Evolutionary conservation across 2,113 vertebrate species (phyloP).

Genomic region (Brienomyrus longianalis): DNA sequence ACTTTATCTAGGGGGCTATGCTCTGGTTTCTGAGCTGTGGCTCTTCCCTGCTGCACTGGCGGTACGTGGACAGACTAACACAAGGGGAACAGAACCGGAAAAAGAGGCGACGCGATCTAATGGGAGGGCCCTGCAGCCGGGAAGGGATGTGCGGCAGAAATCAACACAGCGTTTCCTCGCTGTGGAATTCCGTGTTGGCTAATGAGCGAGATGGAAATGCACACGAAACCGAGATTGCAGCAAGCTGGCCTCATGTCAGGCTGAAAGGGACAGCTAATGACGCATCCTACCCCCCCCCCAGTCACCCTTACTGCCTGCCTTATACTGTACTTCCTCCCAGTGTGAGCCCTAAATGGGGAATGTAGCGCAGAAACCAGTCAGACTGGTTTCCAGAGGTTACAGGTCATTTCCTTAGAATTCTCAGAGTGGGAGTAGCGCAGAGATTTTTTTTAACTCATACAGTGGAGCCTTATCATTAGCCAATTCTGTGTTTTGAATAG

Average conservation of each 20-base stretch:
- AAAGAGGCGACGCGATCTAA: neutral
- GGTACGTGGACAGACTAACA: neutral
- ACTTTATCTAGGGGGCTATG: neutral
- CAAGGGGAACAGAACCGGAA: slow-evolving; percentile 9
- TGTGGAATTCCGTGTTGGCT: slow-evolving; percentile 54
- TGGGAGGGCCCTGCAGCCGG: neutral
- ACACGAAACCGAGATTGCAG: slow-evolving; percentile 28
- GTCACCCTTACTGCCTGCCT: neutral
- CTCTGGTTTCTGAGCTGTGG: neutral
- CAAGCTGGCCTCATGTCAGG: neutral
- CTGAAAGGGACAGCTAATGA: neutral
- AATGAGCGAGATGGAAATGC: slow-evolving; percentile 40
- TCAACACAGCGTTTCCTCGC: slow-evolving; percentile 30
- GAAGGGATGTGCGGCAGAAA: neutral
- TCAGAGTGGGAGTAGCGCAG: neutral
- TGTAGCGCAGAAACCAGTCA: neutral
- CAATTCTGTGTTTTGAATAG: neutral
- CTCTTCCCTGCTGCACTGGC: neutral
- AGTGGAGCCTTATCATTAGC: neutral
- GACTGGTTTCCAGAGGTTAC: neutral
- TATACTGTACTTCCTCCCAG: neutral
- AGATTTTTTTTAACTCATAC: neutral
- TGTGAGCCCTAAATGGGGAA: neutral
- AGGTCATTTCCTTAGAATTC: neutral
- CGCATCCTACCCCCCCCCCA: neutral